phyloP scores from a whole-genome alignment of 2,797 vertebrate species.

The Prunella strophiata region DNA sequence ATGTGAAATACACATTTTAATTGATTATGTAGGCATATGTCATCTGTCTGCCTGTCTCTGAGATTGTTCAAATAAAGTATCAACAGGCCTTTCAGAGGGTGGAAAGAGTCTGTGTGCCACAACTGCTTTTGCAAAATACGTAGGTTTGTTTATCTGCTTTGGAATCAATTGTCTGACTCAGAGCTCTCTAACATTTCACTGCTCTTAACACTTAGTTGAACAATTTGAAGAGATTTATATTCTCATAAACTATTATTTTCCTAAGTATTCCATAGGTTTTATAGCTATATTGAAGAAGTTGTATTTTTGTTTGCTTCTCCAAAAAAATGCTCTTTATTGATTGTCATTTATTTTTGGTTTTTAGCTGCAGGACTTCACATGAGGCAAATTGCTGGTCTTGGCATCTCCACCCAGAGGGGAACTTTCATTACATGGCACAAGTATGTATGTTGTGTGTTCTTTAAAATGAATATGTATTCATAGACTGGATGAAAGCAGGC shows the following conservation, averaged over 20 bases:
- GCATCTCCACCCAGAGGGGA: conserved; percentile 91
- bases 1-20: not conserved
- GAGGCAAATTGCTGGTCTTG: conserved; percentile 87
- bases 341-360: not conserved
- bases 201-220: not conserved
- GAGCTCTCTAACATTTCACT: not conserved
- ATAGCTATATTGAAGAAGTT: not conserved
- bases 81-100: not conserved
- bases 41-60: not conserved
- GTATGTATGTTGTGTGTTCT: conserved; percentile 69
- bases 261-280: not conserved
- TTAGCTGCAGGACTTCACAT: conserved; percentile 89
- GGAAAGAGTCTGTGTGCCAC: not conserved
- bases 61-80: not conserved
- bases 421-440: conserved; percentile 96
- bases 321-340: not conserved
- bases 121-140: not conserved
- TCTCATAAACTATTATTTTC: not conserved
- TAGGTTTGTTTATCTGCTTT: not conserved
- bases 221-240: not conserved
- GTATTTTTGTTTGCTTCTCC: not conserved
- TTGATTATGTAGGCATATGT: not conserved
- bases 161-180: not conserved
- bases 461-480: not conserved
- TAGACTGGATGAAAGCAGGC: not conserved